Conservation (phyloP, 2,113 vertebrate species). For the Amphiprion ocellaris region DNA sequence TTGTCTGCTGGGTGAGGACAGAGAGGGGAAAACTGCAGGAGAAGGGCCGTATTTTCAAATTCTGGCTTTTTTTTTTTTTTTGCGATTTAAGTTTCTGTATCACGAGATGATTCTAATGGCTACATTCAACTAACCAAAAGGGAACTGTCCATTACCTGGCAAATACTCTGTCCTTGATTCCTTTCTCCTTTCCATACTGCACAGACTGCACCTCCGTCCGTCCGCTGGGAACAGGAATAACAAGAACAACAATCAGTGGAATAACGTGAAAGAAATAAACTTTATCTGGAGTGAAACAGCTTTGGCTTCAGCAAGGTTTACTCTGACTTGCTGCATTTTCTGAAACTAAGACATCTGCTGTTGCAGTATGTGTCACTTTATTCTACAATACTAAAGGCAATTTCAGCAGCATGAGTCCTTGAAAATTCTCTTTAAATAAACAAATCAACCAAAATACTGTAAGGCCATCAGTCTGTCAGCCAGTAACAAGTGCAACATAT, state of each 20-base stretch:
- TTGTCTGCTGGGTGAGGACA: no score
- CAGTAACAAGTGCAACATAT: background rate
- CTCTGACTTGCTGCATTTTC: background rate
- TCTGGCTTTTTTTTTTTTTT: no score
- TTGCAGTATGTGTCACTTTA: background rate
- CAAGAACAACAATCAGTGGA: slow-evolving; percentile 45
- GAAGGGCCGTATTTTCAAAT: no score
- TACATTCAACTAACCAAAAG: background rate
- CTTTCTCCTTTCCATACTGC: slow-evolving; percentile 99
- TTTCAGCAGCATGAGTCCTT: background rate
- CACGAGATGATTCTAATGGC: background rate
- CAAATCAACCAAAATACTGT: background rate
- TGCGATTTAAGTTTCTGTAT: background rate
- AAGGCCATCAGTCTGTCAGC: background rate
- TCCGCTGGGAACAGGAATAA: slow-evolving; percentile 85
- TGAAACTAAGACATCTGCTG: background rate
- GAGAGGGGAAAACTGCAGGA: no score
- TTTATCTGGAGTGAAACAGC: background rate
- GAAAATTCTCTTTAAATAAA: background rate
- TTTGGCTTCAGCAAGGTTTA: background rate
- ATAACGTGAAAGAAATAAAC: background rate
- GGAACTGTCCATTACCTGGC: slow-evolving; percentile 89
- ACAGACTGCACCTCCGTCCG: slow-evolving; percentile 98
- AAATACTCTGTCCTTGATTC: slow-evolving; percentile 96
- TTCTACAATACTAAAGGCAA: background rate